Evolutionary conservation across 2,797 vertebrate species (phyloP).

Genomic region (Cossypha caffra): DNA sequence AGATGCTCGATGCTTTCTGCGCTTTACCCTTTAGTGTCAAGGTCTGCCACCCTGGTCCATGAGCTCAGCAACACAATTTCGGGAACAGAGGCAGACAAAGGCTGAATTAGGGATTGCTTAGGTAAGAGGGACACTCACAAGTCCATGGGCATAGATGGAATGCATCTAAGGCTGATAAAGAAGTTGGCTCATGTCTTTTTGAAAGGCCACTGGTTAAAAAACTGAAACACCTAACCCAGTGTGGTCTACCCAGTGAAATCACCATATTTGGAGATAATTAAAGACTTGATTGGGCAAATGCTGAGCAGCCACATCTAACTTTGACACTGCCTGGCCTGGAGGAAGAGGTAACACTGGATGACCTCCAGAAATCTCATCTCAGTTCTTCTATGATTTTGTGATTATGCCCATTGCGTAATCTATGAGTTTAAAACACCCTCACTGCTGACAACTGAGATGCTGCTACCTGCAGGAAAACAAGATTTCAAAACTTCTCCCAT

Average conservation of each 20-base stretch:
- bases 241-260: background rate
- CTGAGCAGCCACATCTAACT: background rate
- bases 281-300: background rate
- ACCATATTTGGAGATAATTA: background rate
- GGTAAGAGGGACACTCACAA: background rate
- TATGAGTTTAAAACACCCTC: background rate
- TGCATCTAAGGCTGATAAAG: background rate
- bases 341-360: background rate
- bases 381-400: background rate
- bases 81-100: background rate
- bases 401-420: background rate
- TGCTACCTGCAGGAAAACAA: background rate
- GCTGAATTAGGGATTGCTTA: background rate
- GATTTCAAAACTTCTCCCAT: background rate
- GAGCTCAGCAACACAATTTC: background rate
- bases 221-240: background rate
- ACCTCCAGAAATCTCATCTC: background rate
- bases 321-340: background rate
- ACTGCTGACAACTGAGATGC: background rate
- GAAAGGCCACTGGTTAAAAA: background rate
- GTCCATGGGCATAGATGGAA: background rate
- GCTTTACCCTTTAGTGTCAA: background rate
- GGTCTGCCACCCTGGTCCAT: background rate
- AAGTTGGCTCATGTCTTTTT: background rate
- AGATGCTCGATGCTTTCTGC: background rate